Conservation (phyloP, 2,888 invertebrate species). For the Melanostoma scalare region DNA sequence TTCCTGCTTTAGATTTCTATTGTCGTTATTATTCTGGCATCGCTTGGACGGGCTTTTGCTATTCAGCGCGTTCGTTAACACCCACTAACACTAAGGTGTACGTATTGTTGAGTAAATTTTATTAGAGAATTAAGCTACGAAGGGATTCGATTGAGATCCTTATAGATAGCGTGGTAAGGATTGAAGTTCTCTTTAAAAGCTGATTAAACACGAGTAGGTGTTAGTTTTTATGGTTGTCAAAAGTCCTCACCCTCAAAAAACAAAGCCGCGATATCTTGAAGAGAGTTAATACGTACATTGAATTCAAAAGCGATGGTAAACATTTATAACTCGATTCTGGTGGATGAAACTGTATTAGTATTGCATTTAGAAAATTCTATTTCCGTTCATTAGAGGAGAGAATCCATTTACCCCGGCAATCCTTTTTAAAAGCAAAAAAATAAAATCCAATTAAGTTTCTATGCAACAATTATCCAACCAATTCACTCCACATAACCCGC, state of each 20-base stretch:
- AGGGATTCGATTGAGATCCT: conserved; percentile 29
- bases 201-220: too few species aligned
- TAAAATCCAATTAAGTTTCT: conserved; percentile 50
- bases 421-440: neutral
- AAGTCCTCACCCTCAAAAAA: too few species aligned
- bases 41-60: conserved; percentile 14
- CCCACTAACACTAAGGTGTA: conserved; percentile 24
- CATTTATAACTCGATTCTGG: too few species aligned
- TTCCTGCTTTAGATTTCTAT: conserved; percentile 40
- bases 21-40: conserved; percentile 45
- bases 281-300: too few species aligned
- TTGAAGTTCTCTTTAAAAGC: conserved; percentile 8
- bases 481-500: conserved; percentile 25
- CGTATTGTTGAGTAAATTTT: conserved; percentile 38
- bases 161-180: conserved; percentile 22
- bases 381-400: conserved; percentile 21
- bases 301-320: too few species aligned
- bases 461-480: conserved; percentile 48
- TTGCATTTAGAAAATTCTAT: conserved; percentile 1
- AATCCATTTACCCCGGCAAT: conserved; percentile 41
- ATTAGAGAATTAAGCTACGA: conserved; percentile 37
- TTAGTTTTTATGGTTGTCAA: too few species aligned
- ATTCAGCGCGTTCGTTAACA: conserved; percentile 49
- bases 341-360: neutral
- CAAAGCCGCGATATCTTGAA: too few species aligned